Conservation (phyloP, 2,113 vertebrate genomes). For the Entosphenus tridentatus region DNA sequence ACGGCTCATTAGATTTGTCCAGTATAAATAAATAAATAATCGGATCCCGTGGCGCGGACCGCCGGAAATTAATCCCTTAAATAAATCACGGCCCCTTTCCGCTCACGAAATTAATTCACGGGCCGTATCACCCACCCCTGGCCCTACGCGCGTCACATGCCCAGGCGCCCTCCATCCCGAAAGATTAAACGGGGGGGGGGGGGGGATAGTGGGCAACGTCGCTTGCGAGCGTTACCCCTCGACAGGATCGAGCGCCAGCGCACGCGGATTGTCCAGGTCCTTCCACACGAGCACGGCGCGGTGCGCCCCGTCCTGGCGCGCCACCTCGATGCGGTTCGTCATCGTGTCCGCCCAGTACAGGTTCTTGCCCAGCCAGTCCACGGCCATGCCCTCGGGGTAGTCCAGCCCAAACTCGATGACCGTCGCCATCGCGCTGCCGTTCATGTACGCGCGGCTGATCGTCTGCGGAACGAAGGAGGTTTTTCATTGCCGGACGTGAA, state of each 20-base stretch:
- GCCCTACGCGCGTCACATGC: conserved; percentile 64
- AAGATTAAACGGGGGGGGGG: too few species aligned
- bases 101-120: conserved; percentile 30
- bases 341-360: conserved; percentile 90
- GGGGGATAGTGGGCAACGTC: too few species aligned
- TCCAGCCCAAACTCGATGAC: conserved; percentile 85
- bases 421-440: conserved; percentile 68
- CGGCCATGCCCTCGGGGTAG: conserved; percentile 92
- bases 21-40: too few species aligned
- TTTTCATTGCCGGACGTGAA: conserved; percentile 9
- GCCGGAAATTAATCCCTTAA: too few species aligned
- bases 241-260: conserved; percentile 61
- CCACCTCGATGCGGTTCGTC: conserved; percentile 81
- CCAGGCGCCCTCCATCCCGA: too few species aligned
- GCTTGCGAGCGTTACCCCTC: conserved; percentile 36
- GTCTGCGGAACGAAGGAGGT: conserved; percentile 27
- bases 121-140: conserved; percentile 76
- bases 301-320: conserved; percentile 75
- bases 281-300: conserved; percentile 88
- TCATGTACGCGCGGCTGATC: conserved; percentile 92
- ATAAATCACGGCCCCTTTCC: too few species aligned
- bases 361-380: conserved; percentile 93
- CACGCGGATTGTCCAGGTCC: conserved; percentile 72
- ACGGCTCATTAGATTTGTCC: too few species aligned
- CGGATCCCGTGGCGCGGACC: too few species aligned